A percentile compares a stretch with the other conserved stretches of the same genome.
Evolutionary conservation across 2,888 invertebrate genomes (phyloP).

Genomic region (Hirtodrosophila duncani): DNA sequence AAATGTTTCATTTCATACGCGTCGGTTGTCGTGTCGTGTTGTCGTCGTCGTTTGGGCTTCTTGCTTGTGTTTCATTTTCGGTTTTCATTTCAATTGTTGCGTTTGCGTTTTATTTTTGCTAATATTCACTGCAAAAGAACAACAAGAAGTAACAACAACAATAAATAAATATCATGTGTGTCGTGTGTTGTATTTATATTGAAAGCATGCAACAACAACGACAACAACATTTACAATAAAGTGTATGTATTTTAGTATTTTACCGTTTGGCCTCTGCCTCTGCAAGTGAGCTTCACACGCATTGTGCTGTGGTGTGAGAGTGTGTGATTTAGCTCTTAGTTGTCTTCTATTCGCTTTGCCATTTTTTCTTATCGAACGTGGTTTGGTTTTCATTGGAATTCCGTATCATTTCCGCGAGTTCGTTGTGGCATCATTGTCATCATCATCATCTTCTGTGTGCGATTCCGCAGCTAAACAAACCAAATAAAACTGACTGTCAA

Average conservation of each 20-base stretch:
- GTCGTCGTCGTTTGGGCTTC: conserved; percentile 22
- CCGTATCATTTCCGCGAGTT: conserved; percentile 63
- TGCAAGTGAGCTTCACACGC: too few relatives aligned
- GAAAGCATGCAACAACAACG: too few relatives aligned
- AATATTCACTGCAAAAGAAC: conserved; percentile 5
- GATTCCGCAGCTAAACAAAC: too few relatives aligned
- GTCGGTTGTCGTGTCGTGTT: conserved; percentile 35
- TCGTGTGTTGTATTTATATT: too few relatives aligned
- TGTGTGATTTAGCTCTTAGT: conserved; percentile 11
- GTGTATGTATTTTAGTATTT: conserved; percentile 22
- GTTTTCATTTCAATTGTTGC: conserved; percentile 28
- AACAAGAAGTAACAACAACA: conserved; percentile 7
- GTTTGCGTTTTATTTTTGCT: too few relatives aligned
- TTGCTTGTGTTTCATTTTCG: conserved; percentile 12
- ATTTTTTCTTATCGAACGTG: conserved; percentile 30
- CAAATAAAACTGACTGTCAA: too few relatives aligned
- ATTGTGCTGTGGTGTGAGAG: too few relatives aligned
- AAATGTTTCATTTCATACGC: conserved; percentile 72
- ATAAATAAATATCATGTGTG: conserved; percentile 20
- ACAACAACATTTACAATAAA: conserved; percentile 27
- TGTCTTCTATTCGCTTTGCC: too few relatives aligned
- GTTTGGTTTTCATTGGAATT: conserved; percentile 54
- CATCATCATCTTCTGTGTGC: not conserved
- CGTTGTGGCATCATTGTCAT: conserved; percentile 35
- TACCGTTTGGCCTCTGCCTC: conserved; percentile 7